Evolutionary conservation across 2,888 invertebrate genomes (phyloP).

Genomic region (Sicus ferrugineus): DNA sequence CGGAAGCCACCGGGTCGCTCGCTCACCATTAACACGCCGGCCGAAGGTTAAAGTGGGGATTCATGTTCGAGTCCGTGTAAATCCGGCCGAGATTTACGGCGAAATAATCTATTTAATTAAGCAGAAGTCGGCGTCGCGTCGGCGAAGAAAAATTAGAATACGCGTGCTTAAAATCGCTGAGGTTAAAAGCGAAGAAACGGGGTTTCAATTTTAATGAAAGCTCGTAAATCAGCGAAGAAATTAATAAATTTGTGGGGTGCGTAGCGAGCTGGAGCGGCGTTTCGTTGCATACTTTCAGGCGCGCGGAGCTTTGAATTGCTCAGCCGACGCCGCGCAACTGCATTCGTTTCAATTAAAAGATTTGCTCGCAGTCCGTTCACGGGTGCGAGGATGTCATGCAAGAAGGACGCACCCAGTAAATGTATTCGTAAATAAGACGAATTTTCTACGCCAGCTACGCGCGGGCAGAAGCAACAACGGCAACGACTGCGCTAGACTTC

Average conservation of each 20-base stretch:
- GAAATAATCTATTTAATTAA: conserved; percentile 12
- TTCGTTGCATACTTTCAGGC: conserved; percentile 30
- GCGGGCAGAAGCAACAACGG: too few relatives aligned
- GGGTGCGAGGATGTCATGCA: too few relatives aligned
- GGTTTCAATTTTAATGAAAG: not conserved
- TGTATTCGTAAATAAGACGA: too few relatives aligned
- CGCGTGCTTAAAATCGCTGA: not conserved
- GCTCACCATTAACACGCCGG: conserved; percentile 24
- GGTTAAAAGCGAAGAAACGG: not conserved
- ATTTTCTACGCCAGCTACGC: too few relatives aligned
- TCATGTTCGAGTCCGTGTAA: conserved; percentile 12
- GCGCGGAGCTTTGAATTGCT: not conserved
- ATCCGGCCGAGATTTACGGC: conserved; percentile 20
- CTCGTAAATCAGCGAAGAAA: not conserved
- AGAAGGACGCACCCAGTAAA: too few relatives aligned
- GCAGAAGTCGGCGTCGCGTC: not conserved
- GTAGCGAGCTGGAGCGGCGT: too few relatives aligned
- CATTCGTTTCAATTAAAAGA: conserved; percentile 13
- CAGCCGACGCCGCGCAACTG: not conserved
- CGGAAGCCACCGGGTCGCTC: conserved; percentile 1
- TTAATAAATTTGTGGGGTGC: not conserved
- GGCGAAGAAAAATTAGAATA: not conserved
- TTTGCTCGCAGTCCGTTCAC: not conserved
- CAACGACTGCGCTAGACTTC: too few relatives aligned
- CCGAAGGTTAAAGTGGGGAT: conserved; percentile 21